Percentiles rank a stretch among this genome's conserved stretches.
Evolutionary conservation across 2,113 vertebrate genomes (phyloP).

Genomic region (Clarias batrachus): DNA sequence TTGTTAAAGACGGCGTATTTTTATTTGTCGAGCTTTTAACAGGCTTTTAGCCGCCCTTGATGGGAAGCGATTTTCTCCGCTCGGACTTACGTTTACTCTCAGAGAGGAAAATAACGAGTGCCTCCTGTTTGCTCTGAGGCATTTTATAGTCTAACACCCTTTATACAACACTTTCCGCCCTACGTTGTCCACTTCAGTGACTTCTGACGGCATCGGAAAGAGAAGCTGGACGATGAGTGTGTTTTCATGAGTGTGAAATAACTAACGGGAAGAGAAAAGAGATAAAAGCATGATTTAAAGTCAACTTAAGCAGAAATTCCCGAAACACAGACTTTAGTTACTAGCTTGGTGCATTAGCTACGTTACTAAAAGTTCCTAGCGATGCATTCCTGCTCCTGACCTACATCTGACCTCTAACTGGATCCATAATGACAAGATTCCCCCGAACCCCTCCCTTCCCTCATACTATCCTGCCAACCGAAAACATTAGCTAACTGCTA

Average conservation of each 20-base stretch:
- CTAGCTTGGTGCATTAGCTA: not conserved
- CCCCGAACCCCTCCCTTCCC: too few species aligned
- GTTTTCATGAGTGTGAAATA: not conserved
- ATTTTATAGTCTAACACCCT: not conserved
- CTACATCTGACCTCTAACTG: not conserved
- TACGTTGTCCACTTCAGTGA: not conserved
- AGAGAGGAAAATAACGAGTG: not conserved
- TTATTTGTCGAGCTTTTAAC: constrained; percentile 57
- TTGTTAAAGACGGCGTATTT: constrained; percentile 43
- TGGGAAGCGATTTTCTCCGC: not conserved
- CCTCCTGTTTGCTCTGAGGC: not conserved
- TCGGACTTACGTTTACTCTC: not conserved
- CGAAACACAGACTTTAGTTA: too few species aligned
- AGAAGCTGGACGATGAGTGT: not conserved
- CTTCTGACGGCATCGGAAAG: not conserved
- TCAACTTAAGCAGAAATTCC: too few species aligned
- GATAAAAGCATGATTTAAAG: not conserved
- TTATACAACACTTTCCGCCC: too few species aligned
- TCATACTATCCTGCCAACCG: too few species aligned
- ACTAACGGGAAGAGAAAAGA: not conserved
- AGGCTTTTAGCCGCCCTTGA: constrained; percentile 48
- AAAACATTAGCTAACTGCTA: not conserved
- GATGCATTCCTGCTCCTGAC: not conserved
- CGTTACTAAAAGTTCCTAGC: not conserved
- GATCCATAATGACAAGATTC: not conserved